Evolutionary conservation across 1,140 invertebrate genomes (phyloP).

Genomic region (Drosophila auraria): DNA sequence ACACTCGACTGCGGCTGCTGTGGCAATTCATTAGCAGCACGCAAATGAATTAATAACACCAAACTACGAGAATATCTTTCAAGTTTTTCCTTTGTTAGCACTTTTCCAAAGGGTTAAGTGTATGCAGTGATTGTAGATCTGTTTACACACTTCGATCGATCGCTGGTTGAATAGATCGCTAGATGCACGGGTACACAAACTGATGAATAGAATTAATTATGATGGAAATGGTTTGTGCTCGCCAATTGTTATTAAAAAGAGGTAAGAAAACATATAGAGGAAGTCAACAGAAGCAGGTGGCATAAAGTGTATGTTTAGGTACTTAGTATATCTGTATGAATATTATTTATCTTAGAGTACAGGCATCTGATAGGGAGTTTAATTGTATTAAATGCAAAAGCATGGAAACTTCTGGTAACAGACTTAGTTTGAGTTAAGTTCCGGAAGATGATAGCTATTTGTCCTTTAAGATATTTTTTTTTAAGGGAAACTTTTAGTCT

Average conservation of each 20-base stretch:
- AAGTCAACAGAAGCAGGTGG: constrained; percentile 14
- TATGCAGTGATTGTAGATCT: constrained; percentile 32
- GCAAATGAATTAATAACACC: constrained; percentile 81
- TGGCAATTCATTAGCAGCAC: constrained; percentile 68
- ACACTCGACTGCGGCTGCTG: constrained; percentile 29
- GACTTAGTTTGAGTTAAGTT: not conserved
- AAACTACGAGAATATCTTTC: constrained; percentile 70
- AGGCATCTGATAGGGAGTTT: not conserved
- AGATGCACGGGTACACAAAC: constrained; percentile 26
- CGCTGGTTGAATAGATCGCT: constrained; percentile 26
- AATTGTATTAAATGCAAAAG: not conserved
- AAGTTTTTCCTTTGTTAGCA: constrained; percentile 63
- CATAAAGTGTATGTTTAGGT: not conserved
- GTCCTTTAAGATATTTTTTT: not conserved
- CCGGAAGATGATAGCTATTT: not conserved
- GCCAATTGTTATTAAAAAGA: constrained; percentile 1
- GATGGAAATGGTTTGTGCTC: constrained; percentile 15
- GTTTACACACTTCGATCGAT: constrained; percentile 22
- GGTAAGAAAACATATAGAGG: not conserved
- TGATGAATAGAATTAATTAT: constrained; percentile 44
- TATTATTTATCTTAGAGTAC: not conserved
- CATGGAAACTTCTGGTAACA: not conserved
- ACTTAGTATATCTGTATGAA: not conserved
- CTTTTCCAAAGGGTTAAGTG: constrained; percentile 11
- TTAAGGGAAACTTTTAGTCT: too few species aligned